These are phyloP conservation scores for Drosophila cardini DNA, from an alignment of 1,140 invertebrate genomes.

Conservation along the genomic window DNA sequence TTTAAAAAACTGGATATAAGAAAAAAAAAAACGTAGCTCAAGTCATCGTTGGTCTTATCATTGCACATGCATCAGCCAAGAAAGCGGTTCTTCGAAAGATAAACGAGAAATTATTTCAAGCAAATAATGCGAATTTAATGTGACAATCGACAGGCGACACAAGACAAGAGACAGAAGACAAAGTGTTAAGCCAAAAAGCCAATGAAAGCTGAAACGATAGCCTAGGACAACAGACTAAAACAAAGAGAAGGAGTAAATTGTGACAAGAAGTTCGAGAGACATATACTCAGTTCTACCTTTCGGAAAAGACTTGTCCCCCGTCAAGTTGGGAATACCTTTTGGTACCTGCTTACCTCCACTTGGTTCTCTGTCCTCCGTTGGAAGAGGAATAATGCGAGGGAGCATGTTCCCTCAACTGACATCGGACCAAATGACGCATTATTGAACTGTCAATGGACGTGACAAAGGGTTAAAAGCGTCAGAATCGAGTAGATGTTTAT, in stretches of 20 bases:
- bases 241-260: neutral
- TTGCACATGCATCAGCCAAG: slow-evolving; percentile 39
- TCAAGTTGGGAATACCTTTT: slow-evolving; percentile 3
- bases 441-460: slow-evolving; percentile 82
- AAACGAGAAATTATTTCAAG: slow-evolving; percentile 76
- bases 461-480: slow-evolving; percentile 80
- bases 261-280: neutral
- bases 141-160: slow-evolving; percentile 68
- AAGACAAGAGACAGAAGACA: slow-evolving; percentile 45
- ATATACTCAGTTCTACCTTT: neutral
- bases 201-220: slow-evolving; percentile 54
- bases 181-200: slow-evolving; percentile 46
- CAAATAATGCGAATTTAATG: slow-evolving; percentile 80
- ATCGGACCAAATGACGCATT: slow-evolving; percentile 74
- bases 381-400: slow-evolving; percentile 4
- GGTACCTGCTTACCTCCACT: slow-evolving; percentile 15
- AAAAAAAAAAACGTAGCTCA: slow-evolving; percentile 50
- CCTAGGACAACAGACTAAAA: slow-evolving; percentile 26
- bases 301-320: slow-evolving; percentile 1
- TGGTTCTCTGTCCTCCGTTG: too few relatives aligned
- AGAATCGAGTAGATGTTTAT: slow-evolving; percentile 63
- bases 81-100: slow-evolving; percentile 42
- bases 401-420: slow-evolving; percentile 36
- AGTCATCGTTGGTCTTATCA: slow-evolving; percentile 53
- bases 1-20: slow-evolving; percentile 28